Evolutionary conservation across 1,140 invertebrate species (phyloP).

Genomic region (Bombus confusus): DNA sequence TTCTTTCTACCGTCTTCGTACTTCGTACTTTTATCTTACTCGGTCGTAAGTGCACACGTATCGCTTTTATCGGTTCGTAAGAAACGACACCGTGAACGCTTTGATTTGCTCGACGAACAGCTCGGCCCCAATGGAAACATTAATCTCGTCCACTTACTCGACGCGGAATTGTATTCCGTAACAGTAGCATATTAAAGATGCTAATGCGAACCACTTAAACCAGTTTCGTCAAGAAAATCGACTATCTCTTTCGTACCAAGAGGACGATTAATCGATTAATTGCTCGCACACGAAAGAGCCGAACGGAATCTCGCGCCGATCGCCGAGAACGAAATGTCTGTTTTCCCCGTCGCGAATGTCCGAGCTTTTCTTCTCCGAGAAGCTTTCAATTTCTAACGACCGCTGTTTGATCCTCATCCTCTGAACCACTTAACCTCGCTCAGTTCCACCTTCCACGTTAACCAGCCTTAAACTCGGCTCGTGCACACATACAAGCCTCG

Average conservation of each 20-base stretch:
- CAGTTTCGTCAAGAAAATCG: slow-evolving; percentile 29
- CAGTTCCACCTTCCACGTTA: not conserved
- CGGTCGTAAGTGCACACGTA: slow-evolving; percentile 28
- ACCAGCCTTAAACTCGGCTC: slow-evolving; percentile 2
- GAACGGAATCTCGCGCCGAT: not conserved
- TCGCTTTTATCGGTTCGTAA: slow-evolving; percentile 39
- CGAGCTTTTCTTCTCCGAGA: slow-evolving; percentile 7
- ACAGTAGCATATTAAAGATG: slow-evolving; percentile 42
- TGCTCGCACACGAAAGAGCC: not conserved
- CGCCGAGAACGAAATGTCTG: slow-evolving; percentile 10
- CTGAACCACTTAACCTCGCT: slow-evolving; percentile 27
- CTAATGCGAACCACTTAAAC: slow-evolving; percentile 45
- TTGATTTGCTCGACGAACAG: slow-evolving; percentile 14
- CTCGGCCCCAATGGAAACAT: slow-evolving; percentile 29
- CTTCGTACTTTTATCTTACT: slow-evolving; percentile 43
- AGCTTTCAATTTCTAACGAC: slow-evolving; percentile 10
- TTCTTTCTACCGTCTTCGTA: not conserved
- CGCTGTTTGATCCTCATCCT: not conserved
- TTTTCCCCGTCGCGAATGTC: not conserved
- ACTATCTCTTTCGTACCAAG: not conserved
- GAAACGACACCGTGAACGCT: slow-evolving; percentile 35
- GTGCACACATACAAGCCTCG: not conserved
- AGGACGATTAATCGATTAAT: slow-evolving; percentile 44
- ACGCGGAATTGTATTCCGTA: slow-evolving; percentile 35
- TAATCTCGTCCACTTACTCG: slow-evolving; percentile 30